Evolutionary conservation across 2,113 vertebrate genomes (phyloP), one percentile per base, ranked within the genome.

Genomic region (Neogobius melanostomus): DNA sequence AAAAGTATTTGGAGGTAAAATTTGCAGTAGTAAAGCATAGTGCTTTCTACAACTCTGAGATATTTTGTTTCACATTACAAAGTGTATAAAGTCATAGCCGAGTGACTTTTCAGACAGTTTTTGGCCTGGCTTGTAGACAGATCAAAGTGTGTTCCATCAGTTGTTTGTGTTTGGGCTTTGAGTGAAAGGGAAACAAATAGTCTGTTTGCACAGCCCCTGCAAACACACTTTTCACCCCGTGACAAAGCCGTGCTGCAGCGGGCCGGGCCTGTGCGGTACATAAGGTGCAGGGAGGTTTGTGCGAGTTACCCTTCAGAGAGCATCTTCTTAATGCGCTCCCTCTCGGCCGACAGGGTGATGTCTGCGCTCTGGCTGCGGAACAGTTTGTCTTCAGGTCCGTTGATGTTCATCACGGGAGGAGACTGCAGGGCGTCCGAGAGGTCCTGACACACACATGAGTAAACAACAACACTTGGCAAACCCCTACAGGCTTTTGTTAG

Each of bases 241-340:
- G 43, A 70, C 47, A 54, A 48, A 82, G 51, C 12, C 57, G 54
- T 46, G 8, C n/a, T 36, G 64, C 53, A 45, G 17, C 48, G 71
- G 56, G 49, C 7, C 28, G 9, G 45, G 47, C 11, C 4, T 49
- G 16, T 7, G 1, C 3, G 8, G 9, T 50, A 1, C 28, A 36
- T 4, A 36, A 36, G 28, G 12, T 1, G 1, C 9, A 36, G 11
- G 7, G 28, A 15, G 1, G 14, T 5, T 36, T 5, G 28, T 36
- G 9, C 9, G 0, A 3, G n/a, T 90, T 88, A 93, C 97, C 97
- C 97, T 87, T 98, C 97, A 0, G 97, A 98, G 3, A 98, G 92
- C 97, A 98, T 98, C 93, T 98, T 98, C 87, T 95, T 98, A 43
- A 99, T 94, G 47, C 96, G 87, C 84, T 99, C 97, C 66, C 95